Evolutionary conservation across 2,113 vertebrate genomes (phyloP).

Genomic region (Apus apus): DNA sequence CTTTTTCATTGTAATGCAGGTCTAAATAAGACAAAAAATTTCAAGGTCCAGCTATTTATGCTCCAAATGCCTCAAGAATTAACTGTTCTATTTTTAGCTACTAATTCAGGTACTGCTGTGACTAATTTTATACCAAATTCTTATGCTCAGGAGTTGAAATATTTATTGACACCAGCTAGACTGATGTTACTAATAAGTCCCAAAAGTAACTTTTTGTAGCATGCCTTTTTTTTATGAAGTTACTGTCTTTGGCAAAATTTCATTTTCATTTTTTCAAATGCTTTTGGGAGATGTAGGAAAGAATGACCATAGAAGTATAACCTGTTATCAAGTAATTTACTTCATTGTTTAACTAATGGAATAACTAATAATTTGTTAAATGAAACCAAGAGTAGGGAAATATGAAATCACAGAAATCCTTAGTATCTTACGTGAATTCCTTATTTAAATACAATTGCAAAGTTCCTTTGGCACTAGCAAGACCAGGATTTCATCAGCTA

Average conservation of each 20-base stretch:
- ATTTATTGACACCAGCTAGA: background rate
- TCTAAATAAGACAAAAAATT: background rate
- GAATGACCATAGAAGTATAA: background rate
- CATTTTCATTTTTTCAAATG: background rate
- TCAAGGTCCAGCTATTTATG: background rate
- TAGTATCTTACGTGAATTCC: background rate
- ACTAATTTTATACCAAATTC: background rate
- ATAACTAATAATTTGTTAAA: background rate
- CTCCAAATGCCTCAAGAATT: background rate
- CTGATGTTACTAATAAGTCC: background rate
- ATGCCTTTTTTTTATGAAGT: background rate
- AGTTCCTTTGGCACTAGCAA: background rate
- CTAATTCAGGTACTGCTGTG: background rate
- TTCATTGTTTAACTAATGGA: background rate
- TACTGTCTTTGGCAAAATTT: background rate
- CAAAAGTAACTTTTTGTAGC: background rate
- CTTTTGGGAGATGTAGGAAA: background rate
- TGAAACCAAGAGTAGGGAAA: background rate
- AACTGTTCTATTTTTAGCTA: background rate
- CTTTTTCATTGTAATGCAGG: background rate
- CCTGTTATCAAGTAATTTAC: background rate
- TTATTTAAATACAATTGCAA: background rate
- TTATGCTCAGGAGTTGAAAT: background rate
- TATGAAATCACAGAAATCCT: background rate
- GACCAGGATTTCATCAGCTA: background rate